Evolutionary conservation across 2,888 invertebrate species (phyloP).

Genomic region (Prosopocoilus inquinatus): DNA sequence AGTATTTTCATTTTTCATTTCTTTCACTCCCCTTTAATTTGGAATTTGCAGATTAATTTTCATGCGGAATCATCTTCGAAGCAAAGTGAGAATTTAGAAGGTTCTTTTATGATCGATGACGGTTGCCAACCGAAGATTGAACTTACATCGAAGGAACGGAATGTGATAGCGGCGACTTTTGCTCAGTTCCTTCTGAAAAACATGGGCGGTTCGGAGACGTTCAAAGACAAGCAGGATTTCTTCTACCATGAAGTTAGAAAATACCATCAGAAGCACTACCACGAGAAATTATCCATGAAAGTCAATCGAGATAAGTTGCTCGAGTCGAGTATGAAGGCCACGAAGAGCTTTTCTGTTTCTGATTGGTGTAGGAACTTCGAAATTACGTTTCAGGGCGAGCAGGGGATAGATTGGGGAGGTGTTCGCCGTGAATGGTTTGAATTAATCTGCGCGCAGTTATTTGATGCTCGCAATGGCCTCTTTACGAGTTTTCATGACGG

Average conservation of each 20-base stretch:
- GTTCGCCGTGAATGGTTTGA: slow-evolving; percentile 94
- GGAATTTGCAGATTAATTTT: slow-evolving; percentile 62
- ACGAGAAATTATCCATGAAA: slow-evolving; percentile 81
- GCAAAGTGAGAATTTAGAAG: slow-evolving; percentile 52
- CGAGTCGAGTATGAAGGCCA: slow-evolving; percentile 81
- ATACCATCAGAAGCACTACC: slow-evolving; percentile 82
- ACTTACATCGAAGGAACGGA: slow-evolving; percentile 79
- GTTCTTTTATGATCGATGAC: slow-evolving; percentile 83
- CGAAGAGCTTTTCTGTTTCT: slow-evolving; percentile 78
- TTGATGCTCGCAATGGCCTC: slow-evolving; percentile 78
- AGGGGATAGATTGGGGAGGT: slow-evolving; percentile 94
- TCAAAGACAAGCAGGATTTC: slow-evolving; percentile 72
- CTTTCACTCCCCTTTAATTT: neutral
- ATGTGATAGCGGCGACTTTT: slow-evolving; percentile 90
- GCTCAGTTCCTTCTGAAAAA: slow-evolving; percentile 88
- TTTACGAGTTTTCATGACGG: slow-evolving; percentile 85
- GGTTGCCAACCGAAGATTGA: slow-evolving; percentile 86
- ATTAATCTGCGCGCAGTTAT: slow-evolving; percentile 80
- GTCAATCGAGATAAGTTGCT: slow-evolving; percentile 78
- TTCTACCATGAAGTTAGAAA: slow-evolving; percentile 75
- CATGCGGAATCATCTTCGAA: slow-evolving; percentile 53
- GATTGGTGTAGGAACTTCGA: slow-evolving; percentile 97
- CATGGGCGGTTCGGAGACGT: slow-evolving; percentile 93
- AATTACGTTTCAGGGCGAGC: slow-evolving; percentile 90
- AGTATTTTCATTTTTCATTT: slow-evolving; percentile 51